phyloP scores from a whole-genome alignment of 2,888 invertebrate species.

The Callosobruchus maculatus region DNA sequence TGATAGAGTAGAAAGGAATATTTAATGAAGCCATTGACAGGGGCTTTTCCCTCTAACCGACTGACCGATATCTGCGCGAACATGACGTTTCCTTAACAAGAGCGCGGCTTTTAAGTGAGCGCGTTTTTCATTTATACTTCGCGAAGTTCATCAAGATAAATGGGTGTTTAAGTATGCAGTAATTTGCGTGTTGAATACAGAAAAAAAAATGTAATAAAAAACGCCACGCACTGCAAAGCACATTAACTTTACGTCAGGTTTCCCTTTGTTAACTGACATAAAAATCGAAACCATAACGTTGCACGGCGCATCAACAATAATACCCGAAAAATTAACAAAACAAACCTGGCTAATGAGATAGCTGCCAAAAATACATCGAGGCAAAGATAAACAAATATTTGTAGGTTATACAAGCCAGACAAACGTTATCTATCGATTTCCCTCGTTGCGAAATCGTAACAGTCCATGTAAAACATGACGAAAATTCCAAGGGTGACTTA shows the following conservation, averaged over 20 bases:
- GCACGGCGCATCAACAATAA: not conserved
- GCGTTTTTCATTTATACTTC: not conserved
- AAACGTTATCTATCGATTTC: not conserved
- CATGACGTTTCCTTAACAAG: not conserved
- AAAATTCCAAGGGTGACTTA: constrained; percentile 14
- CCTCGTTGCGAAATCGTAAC: not conserved
- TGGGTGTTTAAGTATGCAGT: not conserved
- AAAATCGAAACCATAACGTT: not conserved
- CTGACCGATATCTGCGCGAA: not conserved
- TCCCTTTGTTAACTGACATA: not conserved
- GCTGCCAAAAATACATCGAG: not conserved
- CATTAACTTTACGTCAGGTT: not conserved
- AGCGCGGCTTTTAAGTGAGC: not conserved
- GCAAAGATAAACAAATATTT: not conserved
- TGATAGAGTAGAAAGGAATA: too few species aligned
- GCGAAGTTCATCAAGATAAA: not conserved
- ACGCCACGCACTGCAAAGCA: not conserved
- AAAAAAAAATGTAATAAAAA: not conserved
- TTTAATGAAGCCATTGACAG: too few species aligned
- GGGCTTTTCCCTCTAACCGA: not conserved
- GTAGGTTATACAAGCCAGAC: not conserved
- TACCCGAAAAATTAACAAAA: not conserved
- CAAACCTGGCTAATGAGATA: not conserved
- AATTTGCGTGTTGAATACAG: not conserved
- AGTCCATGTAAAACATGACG: not conserved